Evolutionary conservation across 2,113 vertebrate species (phyloP).

Genomic region (Gobiocypris rarus): DNA sequence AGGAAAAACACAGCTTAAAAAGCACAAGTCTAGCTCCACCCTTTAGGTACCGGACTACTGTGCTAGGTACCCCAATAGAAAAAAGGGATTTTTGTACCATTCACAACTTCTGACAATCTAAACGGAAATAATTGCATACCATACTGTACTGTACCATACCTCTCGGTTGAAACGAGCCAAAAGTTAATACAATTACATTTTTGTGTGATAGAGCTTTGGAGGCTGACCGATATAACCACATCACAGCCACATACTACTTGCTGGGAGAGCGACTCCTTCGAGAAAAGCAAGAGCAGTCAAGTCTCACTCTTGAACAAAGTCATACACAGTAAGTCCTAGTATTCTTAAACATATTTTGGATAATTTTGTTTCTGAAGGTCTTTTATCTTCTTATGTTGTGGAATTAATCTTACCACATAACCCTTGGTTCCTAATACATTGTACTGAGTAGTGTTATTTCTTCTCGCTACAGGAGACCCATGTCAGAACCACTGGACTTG

Average conservation of each 20-base stretch:
- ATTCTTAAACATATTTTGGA: background rate
- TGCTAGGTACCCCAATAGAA: no score
- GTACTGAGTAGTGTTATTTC: background rate
- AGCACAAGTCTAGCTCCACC: no score
- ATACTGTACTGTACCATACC: no score
- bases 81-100: no score
- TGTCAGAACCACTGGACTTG: conserved; percentile 52
- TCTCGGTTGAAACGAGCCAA: no score
- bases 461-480: conserved; percentile 58
- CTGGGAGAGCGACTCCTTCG: conserved; percentile 77
- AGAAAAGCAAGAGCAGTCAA: conserved; percentile 76
- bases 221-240: conserved; percentile 78
- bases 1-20: no score
- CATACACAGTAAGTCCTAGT: conserved; percentile 30
- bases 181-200: background rate
- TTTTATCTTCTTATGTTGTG: background rate
- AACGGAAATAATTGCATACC: no score
- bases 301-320: conserved; percentile 62
- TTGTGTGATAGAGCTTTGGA: conserved; percentile 73
- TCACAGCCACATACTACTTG: conserved; percentile 80
- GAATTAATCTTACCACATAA: background rate
- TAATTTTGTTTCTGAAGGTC: no score
- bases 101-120: no score
- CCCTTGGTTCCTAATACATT: background rate
- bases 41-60: no score